Base-by-base conservation (phyloP, 2,888 invertebrate species). In the Volucella zonaria region DNA sequence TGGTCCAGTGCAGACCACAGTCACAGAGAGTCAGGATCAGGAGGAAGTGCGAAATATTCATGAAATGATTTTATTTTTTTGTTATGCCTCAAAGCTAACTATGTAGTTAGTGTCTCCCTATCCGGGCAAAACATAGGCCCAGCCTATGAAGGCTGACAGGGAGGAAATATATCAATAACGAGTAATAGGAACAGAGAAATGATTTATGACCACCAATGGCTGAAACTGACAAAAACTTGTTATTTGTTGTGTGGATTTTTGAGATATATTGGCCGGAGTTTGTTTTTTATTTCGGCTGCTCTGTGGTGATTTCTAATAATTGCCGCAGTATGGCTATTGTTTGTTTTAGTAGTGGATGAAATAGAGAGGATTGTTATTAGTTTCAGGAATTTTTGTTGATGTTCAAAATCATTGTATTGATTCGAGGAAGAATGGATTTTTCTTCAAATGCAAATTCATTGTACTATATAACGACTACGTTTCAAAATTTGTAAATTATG, bases 191-290 rank as follows among this genome's bases (percentile, higher is more conserved):
- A 31, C 6, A 47, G 54, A 47, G 51, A 74, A 68, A 80, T 80
- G 83, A 85, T 85, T 85, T 85, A 85, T 85, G 76, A 71, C 67
- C 51, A 85, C 23, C 66, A 82, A 71, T 61, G 82, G 59, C 66
- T 67, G 61, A 61, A 76, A 68, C 75, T 80, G 83, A 81, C 75
- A 66, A 54, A 70, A 80, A 75, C 76, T 73, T 85, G 71, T 76
- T 73, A 81, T 76, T 83, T 70, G 64, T 70, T 64, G 68, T 74
- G 15, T 58, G 70, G 75, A 81, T 4, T 31, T 83, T 85, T 73
- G 66, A 76, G 67, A 80, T 76, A 62, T 76, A 75, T 75, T 75
- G 74, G 68, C 54, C 54, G 49, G 51, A 38, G 31, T 18, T 45
- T 12, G 14, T 51, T 52, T 42, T 51, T 42, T 47, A 49, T 51